Percentiles rank a stretch among this genome's conserved stretches.
phyloP scores from a whole-genome alignment of 2,888 invertebrate genomes.

The Anticlea derivata region DNA sequence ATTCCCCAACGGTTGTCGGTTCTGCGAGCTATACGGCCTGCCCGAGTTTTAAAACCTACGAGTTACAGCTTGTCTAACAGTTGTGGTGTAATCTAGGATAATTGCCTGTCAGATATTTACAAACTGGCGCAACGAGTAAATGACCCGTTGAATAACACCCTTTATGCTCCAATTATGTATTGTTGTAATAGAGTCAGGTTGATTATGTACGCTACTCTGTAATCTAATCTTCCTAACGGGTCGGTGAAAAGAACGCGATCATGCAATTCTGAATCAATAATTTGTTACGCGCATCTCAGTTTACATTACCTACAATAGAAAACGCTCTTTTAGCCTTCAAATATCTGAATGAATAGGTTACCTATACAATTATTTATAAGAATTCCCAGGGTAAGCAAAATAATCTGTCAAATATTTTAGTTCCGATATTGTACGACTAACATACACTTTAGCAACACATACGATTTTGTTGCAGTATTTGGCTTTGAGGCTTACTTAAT shows the following conservation, averaged over 20 bases:
- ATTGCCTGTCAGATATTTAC: slow-evolving; percentile 10
- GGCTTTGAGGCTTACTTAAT: slow-evolving; percentile 22
- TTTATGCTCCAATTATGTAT: slow-evolving; percentile 35
- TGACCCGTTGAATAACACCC: slow-evolving; percentile 27
- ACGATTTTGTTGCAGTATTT: slow-evolving; percentile 18
- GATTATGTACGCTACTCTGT: slow-evolving; percentile 37
- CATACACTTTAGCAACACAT: no score
- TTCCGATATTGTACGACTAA: no score
- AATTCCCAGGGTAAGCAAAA: no score
- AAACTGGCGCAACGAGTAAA: slow-evolving; percentile 23
- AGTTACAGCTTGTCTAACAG: no score
- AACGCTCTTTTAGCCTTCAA: no score
- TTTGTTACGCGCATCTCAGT: slow-evolving; percentile 22
- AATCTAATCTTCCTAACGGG: slow-evolving; percentile 37
- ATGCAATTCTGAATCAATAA: slow-evolving; percentile 33
- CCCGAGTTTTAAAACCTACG: no score
- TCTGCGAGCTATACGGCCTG: no score
- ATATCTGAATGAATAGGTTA: no score
- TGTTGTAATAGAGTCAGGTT: slow-evolving; percentile 43
- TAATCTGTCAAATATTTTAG: no score
- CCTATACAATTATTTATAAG: no score
- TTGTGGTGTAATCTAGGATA: slow-evolving; percentile 21
- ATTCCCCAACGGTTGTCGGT: no score
- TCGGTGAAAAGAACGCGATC: slow-evolving; percentile 31
- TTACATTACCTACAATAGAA: slow-evolving; percentile 5